Base-by-base conservation (phyloP, 2,888 invertebrate genomes). In the Drosophila mimetica region DNA sequence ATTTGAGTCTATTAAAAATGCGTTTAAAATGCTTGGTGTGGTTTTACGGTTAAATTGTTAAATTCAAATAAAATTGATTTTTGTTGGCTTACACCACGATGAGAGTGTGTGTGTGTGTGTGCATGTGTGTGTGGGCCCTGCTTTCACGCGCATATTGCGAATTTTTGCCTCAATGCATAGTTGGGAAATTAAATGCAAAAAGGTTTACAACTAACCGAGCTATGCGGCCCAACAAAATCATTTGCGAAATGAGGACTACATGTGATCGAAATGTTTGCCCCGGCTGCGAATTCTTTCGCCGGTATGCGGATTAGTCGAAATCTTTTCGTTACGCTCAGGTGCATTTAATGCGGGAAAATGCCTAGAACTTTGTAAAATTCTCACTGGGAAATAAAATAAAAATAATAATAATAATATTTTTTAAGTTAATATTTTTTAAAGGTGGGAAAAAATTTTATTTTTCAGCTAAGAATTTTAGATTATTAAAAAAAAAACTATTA, bases 1-100 rank as follows among this genome's bases (percentile, higher is more conserved):
- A 83, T 90, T 90, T 90, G 87, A 90, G 89, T 90, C 89, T 86
- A 90, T 90, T 90, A 90, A 90, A 85, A 90, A 86, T 88, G 84
- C 86, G 83, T 87, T 84, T 84, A 86, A 84, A 88, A 85, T 85
- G 78, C 73, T 85, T 85, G 82, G 83, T 83, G 83, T 87, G 88
- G 83, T 83, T 83, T 83, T 77, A 81, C 71, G 86, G 84, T 88
- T 82, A 79, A 89, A 89, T 84, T 89, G 89, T 88, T 77, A 83
- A 88, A 89, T 85, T 80, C 86, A 90, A 89, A 89, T 88, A 86
- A 88, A 88, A 86, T 86, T 79, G 83, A 79, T 82, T 88, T 86
- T 75, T 64, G 71, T 59, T 60, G 42, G 42, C 50, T 53, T 63
- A 44, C 44, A 42, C 64, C 53, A 53, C 47, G 16, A 8, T 28